Evolutionary conservation across 1,140 invertebrate species (phyloP).

Genomic region (Zaprionus inermis): DNA sequence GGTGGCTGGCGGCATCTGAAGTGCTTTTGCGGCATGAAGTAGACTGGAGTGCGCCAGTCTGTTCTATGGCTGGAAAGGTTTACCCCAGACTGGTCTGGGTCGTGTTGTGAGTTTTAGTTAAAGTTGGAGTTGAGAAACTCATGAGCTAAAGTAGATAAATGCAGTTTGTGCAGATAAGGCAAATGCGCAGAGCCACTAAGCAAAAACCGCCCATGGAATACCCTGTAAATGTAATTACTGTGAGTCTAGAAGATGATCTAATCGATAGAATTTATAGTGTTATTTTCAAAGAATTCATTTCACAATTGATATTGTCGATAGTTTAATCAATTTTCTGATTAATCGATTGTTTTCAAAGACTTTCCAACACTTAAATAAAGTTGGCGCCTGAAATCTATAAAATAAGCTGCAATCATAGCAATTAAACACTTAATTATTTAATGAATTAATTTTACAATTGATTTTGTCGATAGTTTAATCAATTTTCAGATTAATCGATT

Average conservation of each 20-base stretch:
- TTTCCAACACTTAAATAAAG: too few species aligned
- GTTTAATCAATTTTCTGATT: too few species aligned
- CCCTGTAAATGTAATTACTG: neutral
- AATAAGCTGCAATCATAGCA: too few species aligned
- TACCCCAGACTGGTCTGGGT: neutral
- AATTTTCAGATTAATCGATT: too few species aligned
- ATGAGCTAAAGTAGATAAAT: slow-evolving; percentile 54
- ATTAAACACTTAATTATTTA: too few species aligned
- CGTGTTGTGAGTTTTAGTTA: slow-evolving; percentile 5
- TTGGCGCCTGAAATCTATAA: too few species aligned
- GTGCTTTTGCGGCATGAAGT: slow-evolving; percentile 20
- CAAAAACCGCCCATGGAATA: neutral
- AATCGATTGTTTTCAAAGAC: too few species aligned
- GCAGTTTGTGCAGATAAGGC: slow-evolving; percentile 51
- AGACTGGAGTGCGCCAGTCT: slow-evolving; percentile 40
- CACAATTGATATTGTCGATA: too few species aligned
- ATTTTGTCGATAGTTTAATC: too few species aligned
- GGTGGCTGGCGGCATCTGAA: slow-evolving; percentile 46
- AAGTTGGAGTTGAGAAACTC: slow-evolving; percentile 42
- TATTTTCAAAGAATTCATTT: too few species aligned
- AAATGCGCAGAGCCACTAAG: slow-evolving; percentile 2
- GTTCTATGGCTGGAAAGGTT: too few species aligned
- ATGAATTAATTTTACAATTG: too few species aligned
- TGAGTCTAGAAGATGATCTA: neutral
- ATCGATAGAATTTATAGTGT: neutral